These are phyloP conservation scores for Ischnus inquisitorius DNA, from an alignment of 2,888 invertebrate genomes.

Conservation along the genomic window DNA sequence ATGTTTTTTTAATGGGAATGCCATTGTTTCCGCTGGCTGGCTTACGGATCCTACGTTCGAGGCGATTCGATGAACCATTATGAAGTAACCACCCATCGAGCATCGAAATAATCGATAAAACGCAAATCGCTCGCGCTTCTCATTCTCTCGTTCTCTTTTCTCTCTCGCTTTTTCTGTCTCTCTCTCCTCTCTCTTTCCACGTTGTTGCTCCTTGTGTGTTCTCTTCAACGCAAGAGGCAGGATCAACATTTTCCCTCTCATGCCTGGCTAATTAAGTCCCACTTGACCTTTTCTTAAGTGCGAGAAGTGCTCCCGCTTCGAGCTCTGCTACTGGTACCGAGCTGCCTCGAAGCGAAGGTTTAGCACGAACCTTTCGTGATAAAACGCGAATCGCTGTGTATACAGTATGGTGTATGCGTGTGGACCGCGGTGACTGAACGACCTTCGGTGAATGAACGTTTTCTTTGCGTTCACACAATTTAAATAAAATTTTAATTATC, in stretches of 20 bases:
- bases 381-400: constrained; percentile 20
- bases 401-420: neutral
- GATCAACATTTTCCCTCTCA: constrained; percentile 69
- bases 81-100: constrained; percentile 35
- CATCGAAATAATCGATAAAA: constrained; percentile 63
- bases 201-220: constrained; percentile 57
- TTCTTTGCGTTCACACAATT: neutral
- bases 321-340: neutral
- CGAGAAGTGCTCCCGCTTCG: constrained; percentile 25
- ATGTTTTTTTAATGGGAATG: constrained; percentile 29
- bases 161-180: no score
- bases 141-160: neutral
- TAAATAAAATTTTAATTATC: constrained; percentile 6
- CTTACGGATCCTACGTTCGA: constrained; percentile 24
- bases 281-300: constrained; percentile 68
- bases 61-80: constrained; percentile 50
- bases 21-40: constrained; percentile 40
- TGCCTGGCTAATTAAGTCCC: constrained; percentile 67
- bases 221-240: constrained; percentile 53
- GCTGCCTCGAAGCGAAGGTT: constrained; percentile 29
- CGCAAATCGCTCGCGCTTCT: constrained; percentile 20
- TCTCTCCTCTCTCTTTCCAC: constrained; percentile 39
- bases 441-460: constrained; percentile 16
- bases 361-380: constrained; percentile 29
- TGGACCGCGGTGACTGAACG: neutral